Evolutionary conservation across 2,888 invertebrate genomes (phyloP), one percentile per base, ranked within the genome.

Genomic region (Automeris io): DNA sequence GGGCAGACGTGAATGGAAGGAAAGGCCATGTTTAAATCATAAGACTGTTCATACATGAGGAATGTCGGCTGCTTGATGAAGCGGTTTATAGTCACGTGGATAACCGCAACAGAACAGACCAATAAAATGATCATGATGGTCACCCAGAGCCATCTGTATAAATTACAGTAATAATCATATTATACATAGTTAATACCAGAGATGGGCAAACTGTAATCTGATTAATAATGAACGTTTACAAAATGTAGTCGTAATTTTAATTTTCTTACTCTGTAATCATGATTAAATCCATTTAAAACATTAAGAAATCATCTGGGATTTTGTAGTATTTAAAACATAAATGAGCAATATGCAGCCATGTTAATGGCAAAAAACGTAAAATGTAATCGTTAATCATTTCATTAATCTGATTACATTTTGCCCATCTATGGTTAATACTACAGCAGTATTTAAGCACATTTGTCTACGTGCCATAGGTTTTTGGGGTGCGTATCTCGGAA

Each of bases 1-100:
- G 81, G 81, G 32, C 72, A 81, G 5, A 81, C 34, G 0, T 63
- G 21, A 0, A 80, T 71, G 0, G 70, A 46, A 0, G 80, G 80
- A 40, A 81, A 79, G 1, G 34, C 34, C 22, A 46, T 49, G 2
- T 7, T 2, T 0, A 1, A 8, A 1, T 47, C 36, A 4, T 39
- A 6, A 0, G 41, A 33, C 1, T 70, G 63, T 2, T 45, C 18
- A 8, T 56, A 49, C 2, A 51, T 51, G n/a, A 76, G 50, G 39
- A 43, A 69, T 0, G 77, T 77, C 0, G 80, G 80, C 16, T 61
- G 59, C 0, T 59, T 47, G 6, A 61, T 38, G 45, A 57, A 80
- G 0, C 77, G 54, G 3, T 29, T 12, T 0, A 79, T 36, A 0
- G 62, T 57, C 2, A 51, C 33, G 9, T 37, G 11, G 1, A 73